Conservation (phyloP, 2,113 vertebrate genomes). For the Rhynchomys soricoides region DNA sequence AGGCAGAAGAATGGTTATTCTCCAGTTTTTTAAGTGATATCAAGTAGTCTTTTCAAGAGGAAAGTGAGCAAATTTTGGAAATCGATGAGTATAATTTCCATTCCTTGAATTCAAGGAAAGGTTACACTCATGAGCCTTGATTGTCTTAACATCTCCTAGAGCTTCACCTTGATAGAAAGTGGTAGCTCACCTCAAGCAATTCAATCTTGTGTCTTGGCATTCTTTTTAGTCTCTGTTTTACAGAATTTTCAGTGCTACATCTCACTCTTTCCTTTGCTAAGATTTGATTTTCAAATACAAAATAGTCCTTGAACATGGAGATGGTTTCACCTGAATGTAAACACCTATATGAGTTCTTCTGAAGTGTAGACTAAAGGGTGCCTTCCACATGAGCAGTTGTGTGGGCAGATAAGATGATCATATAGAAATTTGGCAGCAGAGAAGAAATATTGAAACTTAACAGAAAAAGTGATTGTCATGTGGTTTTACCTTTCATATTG, state of each 20-base stretch:
- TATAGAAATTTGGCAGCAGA: not conserved
- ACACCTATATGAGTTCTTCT: not conserved
- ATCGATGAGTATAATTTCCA: not conserved
- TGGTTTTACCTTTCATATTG: no score
- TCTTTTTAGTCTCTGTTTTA: not conserved
- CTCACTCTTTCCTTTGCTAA: not conserved
- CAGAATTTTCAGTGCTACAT: not conserved
- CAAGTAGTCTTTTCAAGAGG: slow-evolving; percentile 3
- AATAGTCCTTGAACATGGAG: not conserved
- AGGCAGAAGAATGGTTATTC: not conserved
- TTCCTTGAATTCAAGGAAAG: not conserved
- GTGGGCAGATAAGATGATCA: not conserved
- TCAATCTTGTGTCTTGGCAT: not conserved
- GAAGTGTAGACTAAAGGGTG: not conserved
- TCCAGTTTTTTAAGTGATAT: not conserved
- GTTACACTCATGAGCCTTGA: not conserved
- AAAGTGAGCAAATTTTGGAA: not conserved
- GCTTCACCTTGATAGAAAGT: not conserved
- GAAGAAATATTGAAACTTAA: not conserved
- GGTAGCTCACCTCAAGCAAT: not conserved
- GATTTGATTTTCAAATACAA: not conserved
- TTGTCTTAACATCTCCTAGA: not conserved
- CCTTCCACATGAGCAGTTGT: not conserved
- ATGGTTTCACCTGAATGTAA: not conserved
- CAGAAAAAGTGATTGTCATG: not conserved